Percentiles rank a stretch among this genome's conserved stretches.
These are phyloP conservation scores for Bovichtus diacanthus DNA, from an alignment of 2,797 vertebrate species.

Conservation along the genomic window DNA sequence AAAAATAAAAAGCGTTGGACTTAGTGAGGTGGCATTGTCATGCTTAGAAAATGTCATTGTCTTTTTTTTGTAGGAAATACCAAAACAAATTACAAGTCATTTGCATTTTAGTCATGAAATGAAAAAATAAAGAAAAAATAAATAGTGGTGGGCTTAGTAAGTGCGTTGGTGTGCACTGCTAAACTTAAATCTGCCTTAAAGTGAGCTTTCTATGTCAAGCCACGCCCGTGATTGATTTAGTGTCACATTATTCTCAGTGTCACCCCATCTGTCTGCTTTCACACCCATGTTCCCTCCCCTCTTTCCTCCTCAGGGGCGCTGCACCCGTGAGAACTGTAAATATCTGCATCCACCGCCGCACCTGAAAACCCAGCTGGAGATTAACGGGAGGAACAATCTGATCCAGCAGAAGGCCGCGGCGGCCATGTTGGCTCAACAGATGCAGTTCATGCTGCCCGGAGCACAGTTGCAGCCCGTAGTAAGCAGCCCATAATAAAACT, in stretches of 20 bases:
- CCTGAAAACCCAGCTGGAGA: conserved; percentile 98
- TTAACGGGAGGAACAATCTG: conserved; percentile 98
- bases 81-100: no score
- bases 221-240: conserved; percentile 30
- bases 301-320: conserved; percentile 88
- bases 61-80: no score
- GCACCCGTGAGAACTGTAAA: conserved; percentile 98
- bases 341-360: conserved; percentile 98
- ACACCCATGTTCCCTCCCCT: conserved; percentile 2
- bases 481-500: conserved; percentile 73
- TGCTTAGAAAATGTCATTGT: no score
- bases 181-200: not conserved
- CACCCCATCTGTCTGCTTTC: conserved; percentile 8
- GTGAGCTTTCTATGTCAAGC: conserved; percentile 8
- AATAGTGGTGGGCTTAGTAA: no score
- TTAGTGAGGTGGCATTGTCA: no score
- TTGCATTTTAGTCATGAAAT: no score
- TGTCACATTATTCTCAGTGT: conserved; percentile 34
- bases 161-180: no score
- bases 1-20: no score
- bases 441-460: conserved; percentile 97
- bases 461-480: conserved; percentile 95
- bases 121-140: no score
- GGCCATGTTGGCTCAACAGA: conserved; percentile 98
- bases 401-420: conserved; percentile 98